Conservation (phyloP, 2,113 vertebrate species). For the Heloderma charlesbogerti region DNA sequence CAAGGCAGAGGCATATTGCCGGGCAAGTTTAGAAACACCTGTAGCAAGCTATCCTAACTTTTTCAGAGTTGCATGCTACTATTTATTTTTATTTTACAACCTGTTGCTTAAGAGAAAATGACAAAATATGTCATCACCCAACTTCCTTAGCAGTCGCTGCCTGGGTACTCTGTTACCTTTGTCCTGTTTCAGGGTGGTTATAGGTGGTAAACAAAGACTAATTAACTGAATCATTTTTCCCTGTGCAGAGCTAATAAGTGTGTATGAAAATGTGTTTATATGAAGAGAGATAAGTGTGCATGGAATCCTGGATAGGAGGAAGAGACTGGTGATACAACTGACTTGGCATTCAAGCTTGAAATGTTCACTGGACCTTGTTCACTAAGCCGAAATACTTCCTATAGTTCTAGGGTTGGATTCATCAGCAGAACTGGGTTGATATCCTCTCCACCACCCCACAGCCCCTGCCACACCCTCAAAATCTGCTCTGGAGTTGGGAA, state of each 20-base stretch:
- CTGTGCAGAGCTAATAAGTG: background rate
- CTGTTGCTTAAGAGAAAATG: background rate
- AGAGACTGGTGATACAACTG: background rate
- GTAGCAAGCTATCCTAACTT: background rate
- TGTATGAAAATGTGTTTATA: background rate
- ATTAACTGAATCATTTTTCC: background rate
- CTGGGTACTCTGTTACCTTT: background rate
- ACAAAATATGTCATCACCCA: background rate
- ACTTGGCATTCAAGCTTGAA: background rate
- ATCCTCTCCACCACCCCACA: too few relatives aligned
- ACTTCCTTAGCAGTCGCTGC: background rate
- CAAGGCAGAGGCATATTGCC: background rate
- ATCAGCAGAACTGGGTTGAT: too few relatives aligned
- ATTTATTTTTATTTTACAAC: slow-evolving; percentile 11
- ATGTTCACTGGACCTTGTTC: background rate
- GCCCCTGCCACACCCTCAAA: too few relatives aligned
- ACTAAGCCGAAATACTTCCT: too few relatives aligned
- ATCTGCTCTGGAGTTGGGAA: too few relatives aligned
- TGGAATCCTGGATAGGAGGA: background rate
- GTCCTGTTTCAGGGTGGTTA: background rate
- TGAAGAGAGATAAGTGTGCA: too few relatives aligned
- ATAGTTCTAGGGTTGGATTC: too few relatives aligned
- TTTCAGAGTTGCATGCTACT: background rate
- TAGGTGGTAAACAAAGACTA: background rate
- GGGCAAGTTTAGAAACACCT: slow-evolving; percentile 1